Evolutionary conservation across 1,140 invertebrate species (phyloP), one percentile per base, ranked within the genome.

Genomic region (Ruditapes philippinarum): DNA sequence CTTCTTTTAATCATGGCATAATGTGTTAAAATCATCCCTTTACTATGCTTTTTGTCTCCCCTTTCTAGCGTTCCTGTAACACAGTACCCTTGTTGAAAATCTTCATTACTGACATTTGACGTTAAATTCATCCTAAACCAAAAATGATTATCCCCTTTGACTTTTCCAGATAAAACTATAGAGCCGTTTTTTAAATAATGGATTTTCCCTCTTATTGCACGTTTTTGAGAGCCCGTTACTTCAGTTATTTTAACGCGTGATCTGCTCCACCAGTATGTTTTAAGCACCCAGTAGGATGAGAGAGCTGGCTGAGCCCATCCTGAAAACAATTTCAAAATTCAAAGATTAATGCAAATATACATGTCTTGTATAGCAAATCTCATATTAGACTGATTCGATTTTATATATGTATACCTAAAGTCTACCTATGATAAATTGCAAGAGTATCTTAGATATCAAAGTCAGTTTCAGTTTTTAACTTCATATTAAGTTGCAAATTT

Each of bases 41-140:
- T 93, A 36, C 76, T 68, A 51, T 36, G 28, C 14, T 88, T 89
- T 60, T 91, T 92, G 57, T 93, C 97, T 74, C 98, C 98, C n/a
- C 98, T 96, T 94, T 98, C 98, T 91, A 98, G 95, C 11, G 97
- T 98, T 17, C 98, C 98, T 0, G 98, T 98, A 97, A 98, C 98
- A 92, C 97, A 97, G 96, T 98, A 98, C 42, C 98, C 98, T 97
- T 98, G 98, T 95, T 98, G 98, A 96, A 98, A 98, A 95, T 98
- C 98, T 51, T 97, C 97, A 92, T 97, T 97, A 62, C 97, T 97
- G 74, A 98, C 97, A 94, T 98, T 97, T 81, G 97, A 97, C 51
- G 97, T 98, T 93, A 98, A 96, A 95, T 97, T 97, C 95, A 98
- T 95, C 97, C 76, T 97, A 86, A 95, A 95, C 82, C 95, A 93